phyloP scores from a whole-genome alignment of 2,113 vertebrate species.

The Nerophis lumbriciformis region DNA sequence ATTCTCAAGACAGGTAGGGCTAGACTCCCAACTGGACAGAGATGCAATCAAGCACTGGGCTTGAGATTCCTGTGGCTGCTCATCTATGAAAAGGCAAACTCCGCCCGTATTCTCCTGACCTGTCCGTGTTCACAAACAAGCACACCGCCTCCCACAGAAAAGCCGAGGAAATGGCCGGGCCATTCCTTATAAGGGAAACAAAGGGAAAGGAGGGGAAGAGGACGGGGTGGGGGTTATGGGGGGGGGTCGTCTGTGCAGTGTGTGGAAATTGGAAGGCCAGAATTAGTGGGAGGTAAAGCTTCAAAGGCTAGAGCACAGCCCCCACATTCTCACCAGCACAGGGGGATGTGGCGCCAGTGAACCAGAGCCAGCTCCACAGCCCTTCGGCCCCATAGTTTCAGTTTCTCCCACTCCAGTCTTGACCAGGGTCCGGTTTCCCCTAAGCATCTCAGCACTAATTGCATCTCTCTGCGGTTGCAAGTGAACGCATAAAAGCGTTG shows the following conservation, averaged over 20 bases:
- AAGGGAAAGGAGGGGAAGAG: constrained; percentile 71
- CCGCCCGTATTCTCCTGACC: constrained; percentile 56
- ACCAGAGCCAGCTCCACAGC: constrained; percentile 72
- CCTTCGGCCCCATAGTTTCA: constrained; percentile 56
- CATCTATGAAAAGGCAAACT: constrained; percentile 45
- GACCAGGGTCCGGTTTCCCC: constrained; percentile 61
- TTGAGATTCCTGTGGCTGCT: constrained; percentile 40
- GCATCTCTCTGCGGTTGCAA: constrained; percentile 27
- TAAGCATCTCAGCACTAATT: constrained; percentile 43
- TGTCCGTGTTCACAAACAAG: constrained; percentile 69
- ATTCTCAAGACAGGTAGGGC: constrained; percentile 3
- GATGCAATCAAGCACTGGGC: constrained; percentile 25
- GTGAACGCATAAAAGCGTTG: constrained; percentile 15
- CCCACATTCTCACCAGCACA: constrained; percentile 80
- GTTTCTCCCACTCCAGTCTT: constrained; percentile 51
- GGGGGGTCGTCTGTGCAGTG: constrained; percentile 68
- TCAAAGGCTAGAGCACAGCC: constrained; percentile 78
- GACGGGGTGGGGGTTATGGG: constrained; percentile 29
- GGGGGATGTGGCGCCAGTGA: constrained; percentile 78
- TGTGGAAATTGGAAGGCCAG: constrained; percentile 83
- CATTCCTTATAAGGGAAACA: constrained; percentile 80
- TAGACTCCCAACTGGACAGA: constrained; percentile 20
- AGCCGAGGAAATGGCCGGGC: constrained; percentile 76
- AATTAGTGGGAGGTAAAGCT: constrained; percentile 83
- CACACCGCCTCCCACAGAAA: constrained; percentile 68